These are phyloP conservation scores for Matsumyia berberina DNA, from an alignment of 2,888 invertebrate species.

Conservation along the genomic window DNA sequence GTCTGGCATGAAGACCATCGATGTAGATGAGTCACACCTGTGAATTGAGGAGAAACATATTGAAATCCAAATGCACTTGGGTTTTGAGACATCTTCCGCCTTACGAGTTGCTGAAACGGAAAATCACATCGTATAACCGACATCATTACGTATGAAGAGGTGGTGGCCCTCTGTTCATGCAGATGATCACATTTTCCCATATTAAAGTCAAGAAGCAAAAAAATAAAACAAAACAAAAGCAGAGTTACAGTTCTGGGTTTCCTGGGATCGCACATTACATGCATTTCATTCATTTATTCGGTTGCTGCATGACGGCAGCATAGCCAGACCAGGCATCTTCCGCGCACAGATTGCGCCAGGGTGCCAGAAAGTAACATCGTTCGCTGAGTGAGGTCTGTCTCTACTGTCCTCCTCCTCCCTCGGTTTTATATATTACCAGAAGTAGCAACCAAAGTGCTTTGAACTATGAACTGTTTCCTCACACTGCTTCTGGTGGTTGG, in stretches of 20 bases:
- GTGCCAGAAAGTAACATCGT: slow-evolving; percentile 52
- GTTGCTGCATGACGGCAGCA: slow-evolving; percentile 45
- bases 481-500: slow-evolving; percentile 62
- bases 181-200: slow-evolving; percentile 67
- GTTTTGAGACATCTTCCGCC: slow-evolving; percentile 46
- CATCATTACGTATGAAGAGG: slow-evolving; percentile 51
- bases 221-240: slow-evolving; percentile 24
- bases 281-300: slow-evolving; percentile 68
- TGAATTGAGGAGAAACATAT: neutral
- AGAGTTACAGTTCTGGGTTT: slow-evolving; percentile 64
- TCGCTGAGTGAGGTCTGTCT: slow-evolving; percentile 25
- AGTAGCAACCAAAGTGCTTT: slow-evolving; percentile 72
- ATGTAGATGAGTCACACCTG: too few species aligned
- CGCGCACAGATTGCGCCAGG: slow-evolving; percentile 54
- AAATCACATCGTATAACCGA: slow-evolving; percentile 68
- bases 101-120: slow-evolving; percentile 51
- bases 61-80: too few species aligned
- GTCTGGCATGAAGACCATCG: slow-evolving; percentile 10
- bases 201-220: slow-evolving; percentile 57
- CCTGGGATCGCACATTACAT: slow-evolving; percentile 67
- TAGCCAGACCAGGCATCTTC: slow-evolving; percentile 44
- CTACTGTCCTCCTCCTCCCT: slow-evolving; percentile 13
- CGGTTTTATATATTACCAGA: slow-evolving; percentile 33
- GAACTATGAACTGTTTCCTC: slow-evolving; percentile 74
- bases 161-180: slow-evolving; percentile 19